Conservation (phyloP, 1,140 invertebrate genomes). For the Papilio polytes region DNA sequence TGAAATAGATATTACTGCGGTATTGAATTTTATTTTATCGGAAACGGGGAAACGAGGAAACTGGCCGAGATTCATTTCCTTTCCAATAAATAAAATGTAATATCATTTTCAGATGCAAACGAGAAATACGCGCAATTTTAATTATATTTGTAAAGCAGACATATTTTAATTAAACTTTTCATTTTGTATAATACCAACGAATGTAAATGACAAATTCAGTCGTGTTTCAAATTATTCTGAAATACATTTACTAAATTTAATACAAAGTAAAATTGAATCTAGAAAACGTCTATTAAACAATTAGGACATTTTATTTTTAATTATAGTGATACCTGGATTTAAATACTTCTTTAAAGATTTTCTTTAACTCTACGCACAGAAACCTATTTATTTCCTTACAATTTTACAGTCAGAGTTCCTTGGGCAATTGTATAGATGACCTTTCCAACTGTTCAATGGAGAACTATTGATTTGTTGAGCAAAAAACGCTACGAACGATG, state of each 20-base stretch:
- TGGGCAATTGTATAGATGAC: not conserved
- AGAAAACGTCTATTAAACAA: no score
- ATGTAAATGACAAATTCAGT: not conserved
- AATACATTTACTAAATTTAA: no score
- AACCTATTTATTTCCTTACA: not conserved
- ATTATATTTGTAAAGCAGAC: not conserved
- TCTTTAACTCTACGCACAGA: not conserved
- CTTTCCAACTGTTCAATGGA: slow-evolving; percentile 17
- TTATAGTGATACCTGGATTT: no score
- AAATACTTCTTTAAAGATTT: not conserved
- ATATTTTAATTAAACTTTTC: not conserved
- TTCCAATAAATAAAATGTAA: not conserved
- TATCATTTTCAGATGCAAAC: not conserved
- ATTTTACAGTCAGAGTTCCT: not conserved
- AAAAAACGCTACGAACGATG: not conserved
- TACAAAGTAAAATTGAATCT: no score
- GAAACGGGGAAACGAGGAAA: slow-evolving; percentile 9
- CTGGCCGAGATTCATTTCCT: not conserved
- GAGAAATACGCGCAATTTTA: not conserved
- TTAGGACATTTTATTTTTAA: no score
- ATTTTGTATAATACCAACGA: not conserved
- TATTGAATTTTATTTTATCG: not conserved
- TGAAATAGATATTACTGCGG: not conserved
- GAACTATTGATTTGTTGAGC: slow-evolving; percentile 16
- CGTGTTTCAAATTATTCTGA: no score